Conservation (phyloP, 1,140 invertebrate genomes). For the Pseudoatta argentina region DNA sequence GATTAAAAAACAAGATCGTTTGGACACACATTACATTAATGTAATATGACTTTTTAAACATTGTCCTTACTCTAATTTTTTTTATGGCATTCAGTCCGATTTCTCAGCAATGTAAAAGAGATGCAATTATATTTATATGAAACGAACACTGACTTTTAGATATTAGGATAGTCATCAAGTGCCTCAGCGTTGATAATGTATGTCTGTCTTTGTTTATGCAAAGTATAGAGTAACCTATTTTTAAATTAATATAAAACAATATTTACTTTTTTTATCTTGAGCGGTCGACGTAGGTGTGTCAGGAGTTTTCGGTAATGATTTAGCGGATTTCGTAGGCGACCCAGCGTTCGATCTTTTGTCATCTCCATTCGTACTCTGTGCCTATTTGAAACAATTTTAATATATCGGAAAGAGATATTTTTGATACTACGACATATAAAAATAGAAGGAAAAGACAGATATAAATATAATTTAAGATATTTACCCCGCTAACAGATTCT, state of each 20-base stretch:
- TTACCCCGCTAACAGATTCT: conserved; percentile 89
- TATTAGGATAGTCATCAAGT: conserved; percentile 5
- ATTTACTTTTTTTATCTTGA: conserved; percentile 92
- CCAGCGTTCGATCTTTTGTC: conserved; percentile 86
- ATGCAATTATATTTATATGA: conserved; percentile 33
- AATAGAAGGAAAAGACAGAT: background rate
- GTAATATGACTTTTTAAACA: conserved; percentile 20
- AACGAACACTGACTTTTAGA: conserved; percentile 3
- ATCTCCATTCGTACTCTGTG: conserved; percentile 88
- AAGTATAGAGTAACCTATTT: background rate
- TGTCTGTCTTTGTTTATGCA: background rate
- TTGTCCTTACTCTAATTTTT: conserved; percentile 43
- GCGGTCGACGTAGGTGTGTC: conserved; percentile 87
- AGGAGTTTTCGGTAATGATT: conserved; percentile 89
- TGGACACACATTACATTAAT: background rate
- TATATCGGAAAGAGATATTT: background rate
- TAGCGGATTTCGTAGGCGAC: conserved; percentile 87
- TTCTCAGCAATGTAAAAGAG: conserved; percentile 45
- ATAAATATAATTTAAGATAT: conserved; percentile 73
- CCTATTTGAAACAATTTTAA: conserved; percentile 74
- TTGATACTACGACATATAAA: background rate
- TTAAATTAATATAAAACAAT: conserved; percentile 8
- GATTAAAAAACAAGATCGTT: conserved; percentile 6
- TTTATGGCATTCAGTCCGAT: conserved; percentile 17
- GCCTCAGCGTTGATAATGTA: background rate